Base-by-base conservation (phyloP, 2,113 vertebrate species). In the Periophthalmus modestus region DNA sequence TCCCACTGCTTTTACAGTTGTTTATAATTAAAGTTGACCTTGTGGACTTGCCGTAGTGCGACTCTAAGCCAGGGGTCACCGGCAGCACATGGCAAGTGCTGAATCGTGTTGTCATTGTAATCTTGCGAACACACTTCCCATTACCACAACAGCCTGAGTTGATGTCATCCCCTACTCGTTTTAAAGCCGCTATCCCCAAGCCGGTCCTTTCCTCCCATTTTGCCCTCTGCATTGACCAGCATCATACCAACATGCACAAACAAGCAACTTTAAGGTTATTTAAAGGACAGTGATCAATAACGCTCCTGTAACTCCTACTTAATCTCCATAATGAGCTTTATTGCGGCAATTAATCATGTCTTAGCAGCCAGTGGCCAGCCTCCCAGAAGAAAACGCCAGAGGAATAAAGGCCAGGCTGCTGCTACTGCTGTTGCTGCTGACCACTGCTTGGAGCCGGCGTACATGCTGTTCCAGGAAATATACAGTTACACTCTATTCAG, bases 291-390 rank as follows among this genome's bases (percentile, higher is more conserved):
- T 91, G 88, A 94, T 94, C 93, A 93, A 94, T 94, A 93, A 89
- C 77, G 88, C 88, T 91, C 87, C 89, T 87, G 88, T 93, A 93
- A 93, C 90, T 92, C 91, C 89, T 87, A 81, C 91, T 93, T 93
- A 91, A 94, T 94, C 93, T 93, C 87, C 91, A 93, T 94, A 93
- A 94, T 93, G 92, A 94, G 91, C 91, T 89, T 92, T 89, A 91
- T 93, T 92, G 86, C 88, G 72, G 84, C 87, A 91, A 94, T 94
- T 91, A 93, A 94, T 94, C 93, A 92, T 86, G 87, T 88, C 73
- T 84, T 80, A 78, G 72, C 87, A 86, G 89, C 87, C 80, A 82
- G 87, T 89, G 78, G 86, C 67, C 81, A 82, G 82, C 81, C 83
- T 89, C 89, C 85, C 88, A 58, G 71, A 86, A 86, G 88, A 90